A percentile compares a stretch with the other conserved stretches of the same genome.
Evolutionary conservation across 2,113 vertebrate genomes (phyloP).

Genomic region (Mystacornis crossleyi): DNA sequence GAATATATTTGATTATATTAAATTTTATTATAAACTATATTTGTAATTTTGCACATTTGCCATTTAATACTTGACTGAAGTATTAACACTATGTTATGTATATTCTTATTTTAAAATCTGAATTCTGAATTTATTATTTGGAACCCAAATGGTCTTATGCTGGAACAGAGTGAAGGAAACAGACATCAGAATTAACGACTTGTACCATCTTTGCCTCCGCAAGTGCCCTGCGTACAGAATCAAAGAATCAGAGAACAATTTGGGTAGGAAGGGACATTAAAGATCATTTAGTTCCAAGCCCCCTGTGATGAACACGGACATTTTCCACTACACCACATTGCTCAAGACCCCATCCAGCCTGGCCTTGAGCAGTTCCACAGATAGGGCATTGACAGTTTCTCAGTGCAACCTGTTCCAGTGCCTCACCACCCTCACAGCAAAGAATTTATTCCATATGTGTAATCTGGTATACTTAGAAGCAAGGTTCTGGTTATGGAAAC

Average conservation of each 20-base stretch:
- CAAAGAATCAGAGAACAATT: background rate
- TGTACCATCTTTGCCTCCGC: background rate
- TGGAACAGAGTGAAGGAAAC: background rate
- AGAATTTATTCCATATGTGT: background rate
- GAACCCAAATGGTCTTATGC: background rate
- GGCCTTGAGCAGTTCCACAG: background rate
- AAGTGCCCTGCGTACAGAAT: background rate
- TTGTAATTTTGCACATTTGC: background rate
- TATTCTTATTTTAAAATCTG: background rate
- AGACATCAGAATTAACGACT: background rate
- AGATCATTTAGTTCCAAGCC: no score
- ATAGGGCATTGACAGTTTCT: fast-evolving
- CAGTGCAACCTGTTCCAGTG: background rate
- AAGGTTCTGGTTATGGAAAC: background rate
- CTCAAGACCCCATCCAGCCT: background rate
- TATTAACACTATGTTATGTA: background rate
- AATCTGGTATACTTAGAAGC: background rate
- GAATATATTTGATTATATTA: background rate
- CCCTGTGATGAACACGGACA: background rate
- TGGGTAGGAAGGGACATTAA: background rate
- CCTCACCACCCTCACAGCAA: background rate
- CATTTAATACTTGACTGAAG: background rate
- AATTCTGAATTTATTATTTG: background rate
- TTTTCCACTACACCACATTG: background rate
- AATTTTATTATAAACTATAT: background rate